Evolutionary conservation across 2,113 vertebrate species (phyloP).

Genomic region (Scomber japonicus): DNA sequence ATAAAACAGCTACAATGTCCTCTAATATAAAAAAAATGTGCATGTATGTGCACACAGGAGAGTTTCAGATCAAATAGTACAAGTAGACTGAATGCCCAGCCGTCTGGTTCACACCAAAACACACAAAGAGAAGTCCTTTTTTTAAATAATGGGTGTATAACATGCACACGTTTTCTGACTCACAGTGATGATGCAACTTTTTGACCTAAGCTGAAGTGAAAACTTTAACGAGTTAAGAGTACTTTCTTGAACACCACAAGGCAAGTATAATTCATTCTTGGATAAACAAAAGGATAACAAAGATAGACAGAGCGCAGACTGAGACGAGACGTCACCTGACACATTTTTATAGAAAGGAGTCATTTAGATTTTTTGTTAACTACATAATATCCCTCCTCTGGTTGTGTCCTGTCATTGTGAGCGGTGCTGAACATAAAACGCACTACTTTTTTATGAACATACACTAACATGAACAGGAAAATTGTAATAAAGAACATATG

Average conservation of each 20-base stretch:
- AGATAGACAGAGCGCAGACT: background rate
- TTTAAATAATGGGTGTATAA: conserved; percentile 16
- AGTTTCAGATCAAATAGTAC: background rate
- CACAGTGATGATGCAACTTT: conserved; percentile 49
- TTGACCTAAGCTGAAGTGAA: conserved; percentile 30
- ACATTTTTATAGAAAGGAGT: background rate
- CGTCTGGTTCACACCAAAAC: conserved; percentile 42
- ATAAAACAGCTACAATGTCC: background rate
- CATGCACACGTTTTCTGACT: conserved; percentile 23
- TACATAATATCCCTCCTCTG: background rate
- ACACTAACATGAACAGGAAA: background rate
- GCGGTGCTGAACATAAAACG: background rate
- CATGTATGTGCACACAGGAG: background rate
- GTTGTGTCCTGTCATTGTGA: background rate
- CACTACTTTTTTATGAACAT: background rate
- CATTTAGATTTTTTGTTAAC: background rate
- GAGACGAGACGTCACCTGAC: background rate
- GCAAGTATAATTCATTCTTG: conserved; percentile 10
- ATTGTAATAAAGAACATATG: too few species aligned
- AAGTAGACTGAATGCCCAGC: conserved; percentile 31
- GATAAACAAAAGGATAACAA: conserved; percentile 22
- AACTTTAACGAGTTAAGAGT: conserved; percentile 23
- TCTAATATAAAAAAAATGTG: background rate
- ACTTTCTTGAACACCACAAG: conserved; percentile 28
- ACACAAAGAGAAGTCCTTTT: background rate